phyloP scores from a whole-genome alignment of 1,140 invertebrate species.

The Mya arenaria region DNA sequence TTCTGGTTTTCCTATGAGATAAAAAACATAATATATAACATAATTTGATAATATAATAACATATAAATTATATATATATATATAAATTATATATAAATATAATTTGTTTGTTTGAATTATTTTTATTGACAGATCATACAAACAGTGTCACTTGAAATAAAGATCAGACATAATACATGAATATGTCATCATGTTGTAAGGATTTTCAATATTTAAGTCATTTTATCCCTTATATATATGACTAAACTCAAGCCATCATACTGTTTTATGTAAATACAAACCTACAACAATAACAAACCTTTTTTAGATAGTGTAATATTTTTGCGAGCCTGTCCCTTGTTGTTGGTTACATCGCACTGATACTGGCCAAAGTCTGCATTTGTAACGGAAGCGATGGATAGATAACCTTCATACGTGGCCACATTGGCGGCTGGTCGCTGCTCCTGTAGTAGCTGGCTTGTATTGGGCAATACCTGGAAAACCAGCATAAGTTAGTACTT shows the following conservation, averaged over 20 bases:
- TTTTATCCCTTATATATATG: no score
- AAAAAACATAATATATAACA: background rate
- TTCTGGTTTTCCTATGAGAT: conserved; percentile 66
- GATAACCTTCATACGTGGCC: conserved; percentile 38
- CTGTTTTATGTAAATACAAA: no score
- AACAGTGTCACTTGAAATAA: no score
- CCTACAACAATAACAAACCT: no score
- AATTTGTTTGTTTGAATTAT: background rate
- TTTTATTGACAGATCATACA: background rate
- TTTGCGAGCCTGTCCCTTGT: conserved; percentile 51
- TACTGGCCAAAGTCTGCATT: conserved; percentile 63
- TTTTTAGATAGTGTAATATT: conserved; percentile 16
- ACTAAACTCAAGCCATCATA: no score
- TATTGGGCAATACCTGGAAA: conserved; percentile 39
- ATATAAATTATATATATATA: background rate
- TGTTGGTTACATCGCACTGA: conserved; percentile 64
- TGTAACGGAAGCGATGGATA: conserved; percentile 38
- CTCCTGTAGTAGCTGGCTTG: background rate
- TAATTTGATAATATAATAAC: background rate
- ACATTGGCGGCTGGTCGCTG: conserved; percentile 3
- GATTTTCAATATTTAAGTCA: background rate
- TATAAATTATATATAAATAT: background rate
- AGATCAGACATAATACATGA: no score
- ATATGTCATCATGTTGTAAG: no score
- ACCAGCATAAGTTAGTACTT: background rate